These are phyloP conservation scores for Spodoptera frugiperda DNA, from an alignment of 1,140 invertebrate genomes.

Conservation along the genomic window DNA sequence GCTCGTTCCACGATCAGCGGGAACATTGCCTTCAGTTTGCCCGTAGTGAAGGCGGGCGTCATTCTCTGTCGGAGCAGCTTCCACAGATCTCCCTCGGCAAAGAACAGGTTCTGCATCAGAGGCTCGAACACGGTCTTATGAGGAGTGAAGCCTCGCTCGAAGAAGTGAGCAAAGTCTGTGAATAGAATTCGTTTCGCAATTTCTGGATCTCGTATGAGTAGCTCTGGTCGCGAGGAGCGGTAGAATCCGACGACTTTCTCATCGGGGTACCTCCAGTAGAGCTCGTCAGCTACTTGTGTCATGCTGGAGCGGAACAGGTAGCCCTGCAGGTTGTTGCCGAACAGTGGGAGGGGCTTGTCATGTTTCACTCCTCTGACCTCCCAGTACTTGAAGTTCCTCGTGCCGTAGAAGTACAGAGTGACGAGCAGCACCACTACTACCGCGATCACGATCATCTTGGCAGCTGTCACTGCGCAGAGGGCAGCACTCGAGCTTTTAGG, in stretches of 20 bases:
- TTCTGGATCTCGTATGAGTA: constrained; percentile 46
- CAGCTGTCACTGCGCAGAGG: too few relatives aligned
- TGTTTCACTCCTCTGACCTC: constrained; percentile 21
- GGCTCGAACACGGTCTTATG: constrained; percentile 41
- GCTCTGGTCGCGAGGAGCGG: constrained; percentile 32
- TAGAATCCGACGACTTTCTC: constrained; percentile 49
- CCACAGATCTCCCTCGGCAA: constrained; percentile 60
- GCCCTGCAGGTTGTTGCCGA: constrained; percentile 32
- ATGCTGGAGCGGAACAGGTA: constrained; percentile 3
- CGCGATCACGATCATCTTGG: not conserved
- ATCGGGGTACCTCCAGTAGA: constrained; percentile 42
- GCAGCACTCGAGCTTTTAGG: too few relatives aligned
- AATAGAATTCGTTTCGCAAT: constrained; percentile 37
- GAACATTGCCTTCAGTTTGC: constrained; percentile 87
- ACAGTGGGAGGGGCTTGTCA: constrained; percentile 22
- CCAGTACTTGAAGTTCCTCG: constrained; percentile 32
- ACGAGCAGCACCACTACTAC: constrained; percentile 15
- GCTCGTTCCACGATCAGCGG: constrained; percentile 77
- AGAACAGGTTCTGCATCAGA: constrained; percentile 43
- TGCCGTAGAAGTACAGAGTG: constrained; percentile 20
- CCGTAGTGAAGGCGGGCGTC: constrained; percentile 87
- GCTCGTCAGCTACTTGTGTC: constrained; percentile 21
- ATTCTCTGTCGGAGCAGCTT: constrained; percentile 84
- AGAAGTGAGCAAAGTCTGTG: constrained; percentile 47
- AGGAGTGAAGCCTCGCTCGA: constrained; percentile 20